phyloP scores from a whole-genome alignment of 2,113 vertebrate species.

The Oenanthe melanoleuca region DNA sequence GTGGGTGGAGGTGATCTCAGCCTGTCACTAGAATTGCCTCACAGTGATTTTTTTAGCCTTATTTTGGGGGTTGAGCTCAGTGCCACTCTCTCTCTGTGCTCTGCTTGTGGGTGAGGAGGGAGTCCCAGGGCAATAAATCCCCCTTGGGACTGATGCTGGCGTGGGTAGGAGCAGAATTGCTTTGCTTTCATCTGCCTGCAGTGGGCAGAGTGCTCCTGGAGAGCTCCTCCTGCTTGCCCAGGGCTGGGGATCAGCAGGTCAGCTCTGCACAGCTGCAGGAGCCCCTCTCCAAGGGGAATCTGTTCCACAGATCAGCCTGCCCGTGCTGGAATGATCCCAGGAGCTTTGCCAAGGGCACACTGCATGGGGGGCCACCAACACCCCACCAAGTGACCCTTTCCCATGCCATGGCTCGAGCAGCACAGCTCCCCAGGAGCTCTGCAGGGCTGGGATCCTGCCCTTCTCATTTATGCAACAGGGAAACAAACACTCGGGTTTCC shows the following conservation, averaged over 20 bases:
- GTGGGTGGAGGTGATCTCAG: not conserved
- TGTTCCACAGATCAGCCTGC: not conserved
- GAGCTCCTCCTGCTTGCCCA: not conserved
- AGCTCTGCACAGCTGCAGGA: not conserved
- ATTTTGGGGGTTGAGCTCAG: rapidly evolving
- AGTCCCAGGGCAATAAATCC: not conserved
- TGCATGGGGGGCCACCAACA: not conserved
- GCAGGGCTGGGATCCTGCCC: not conserved
- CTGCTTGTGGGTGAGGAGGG: not conserved
- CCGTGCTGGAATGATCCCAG: not conserved
- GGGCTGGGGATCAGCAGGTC: not conserved
- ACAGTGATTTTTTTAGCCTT: not conserved
- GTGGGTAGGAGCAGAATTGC: not conserved
- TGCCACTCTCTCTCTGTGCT: not conserved
- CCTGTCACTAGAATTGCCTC: not conserved
- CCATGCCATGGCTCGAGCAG: not conserved
- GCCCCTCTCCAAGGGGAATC: not conserved
- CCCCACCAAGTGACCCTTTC: not conserved
- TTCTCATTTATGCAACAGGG: not conserved
- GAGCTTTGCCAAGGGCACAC: not conserved
- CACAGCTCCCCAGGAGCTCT: not conserved
- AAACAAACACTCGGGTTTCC: not conserved
- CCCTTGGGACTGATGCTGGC: not conserved
- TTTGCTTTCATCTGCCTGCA: not conserved
- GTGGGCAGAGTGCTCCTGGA: not conserved